phyloP scores from a whole-genome alignment of 2,113 vertebrate genomes.

The Sialia sialis region DNA sequence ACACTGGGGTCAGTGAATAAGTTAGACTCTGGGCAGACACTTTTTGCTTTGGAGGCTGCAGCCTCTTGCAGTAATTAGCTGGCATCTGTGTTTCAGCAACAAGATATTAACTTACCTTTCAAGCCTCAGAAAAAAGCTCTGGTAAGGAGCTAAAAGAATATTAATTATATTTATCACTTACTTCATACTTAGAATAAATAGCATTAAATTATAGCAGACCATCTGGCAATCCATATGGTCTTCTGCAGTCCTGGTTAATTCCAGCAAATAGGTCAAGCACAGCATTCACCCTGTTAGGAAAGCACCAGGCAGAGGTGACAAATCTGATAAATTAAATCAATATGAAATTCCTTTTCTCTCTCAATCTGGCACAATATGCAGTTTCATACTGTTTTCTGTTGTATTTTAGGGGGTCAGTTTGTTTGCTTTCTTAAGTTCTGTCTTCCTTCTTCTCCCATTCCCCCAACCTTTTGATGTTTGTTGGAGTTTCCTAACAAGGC shows the following conservation, averaged over 20 bases:
- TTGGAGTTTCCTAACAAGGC: neutral
- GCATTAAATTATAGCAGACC: slow-evolving; percentile 70
- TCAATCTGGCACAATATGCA: neutral
- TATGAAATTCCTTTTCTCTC: neutral
- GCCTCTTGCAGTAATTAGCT: slow-evolving; percentile 73
- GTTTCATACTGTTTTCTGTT: neutral
- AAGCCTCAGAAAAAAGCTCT: slow-evolving; percentile 39
- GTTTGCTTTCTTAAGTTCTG: neutral
- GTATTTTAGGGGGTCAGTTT: neutral
- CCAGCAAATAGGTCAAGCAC: slow-evolving; percentile 71
- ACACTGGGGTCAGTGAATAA: slow-evolving; percentile 61
- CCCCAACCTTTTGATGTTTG: neutral
- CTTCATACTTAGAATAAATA: slow-evolving; percentile 72
- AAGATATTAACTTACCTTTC: slow-evolving; percentile 71
- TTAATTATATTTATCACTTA: slow-evolving; percentile 74
- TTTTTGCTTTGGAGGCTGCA: slow-evolving; percentile 56
- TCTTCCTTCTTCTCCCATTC: neutral
- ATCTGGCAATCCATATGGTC: slow-evolving; percentile 78
- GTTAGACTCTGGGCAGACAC: slow-evolving; percentile 38
- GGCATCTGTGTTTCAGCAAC: slow-evolving; percentile 69
- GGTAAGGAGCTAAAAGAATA: slow-evolving; percentile 67
- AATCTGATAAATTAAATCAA: slow-evolving; percentile 48
- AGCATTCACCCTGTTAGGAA: slow-evolving; percentile 64
- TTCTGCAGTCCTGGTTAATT: slow-evolving; percentile 65
- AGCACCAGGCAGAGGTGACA: slow-evolving; percentile 56